phyloP scores from a whole-genome alignment of 2,113 vertebrate species.

The Semnornis frantzii region DNA sequence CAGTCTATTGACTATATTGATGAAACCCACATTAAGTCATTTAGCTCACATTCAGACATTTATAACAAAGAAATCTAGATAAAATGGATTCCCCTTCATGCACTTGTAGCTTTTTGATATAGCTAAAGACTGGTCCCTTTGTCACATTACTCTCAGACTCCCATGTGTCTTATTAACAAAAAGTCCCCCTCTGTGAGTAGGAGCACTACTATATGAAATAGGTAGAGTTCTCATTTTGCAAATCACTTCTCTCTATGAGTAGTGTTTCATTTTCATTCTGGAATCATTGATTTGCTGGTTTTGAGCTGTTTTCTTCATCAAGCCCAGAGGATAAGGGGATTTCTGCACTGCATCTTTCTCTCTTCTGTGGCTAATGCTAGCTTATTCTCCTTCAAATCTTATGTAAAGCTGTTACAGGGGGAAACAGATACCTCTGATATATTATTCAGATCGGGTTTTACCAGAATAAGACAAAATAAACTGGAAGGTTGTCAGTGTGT shows the following conservation, averaged over 20 bases:
- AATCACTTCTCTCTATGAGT: neutral
- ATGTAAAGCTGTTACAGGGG: conserved; percentile 4
- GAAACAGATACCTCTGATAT: neutral
- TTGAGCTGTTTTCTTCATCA: neutral
- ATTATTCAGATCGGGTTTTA: neutral
- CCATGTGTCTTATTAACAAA: neutral
- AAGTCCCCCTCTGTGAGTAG: neutral
- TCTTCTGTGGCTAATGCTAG: neutral
- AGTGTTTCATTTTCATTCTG: conserved; percentile 17
- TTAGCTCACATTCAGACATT: neutral
- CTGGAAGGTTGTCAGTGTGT: conserved; percentile 4
- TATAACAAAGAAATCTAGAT: neutral
- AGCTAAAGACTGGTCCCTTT: neutral
- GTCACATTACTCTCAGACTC: neutral
- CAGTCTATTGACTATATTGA: neutral
- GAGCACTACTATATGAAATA: neutral
- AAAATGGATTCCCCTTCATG: neutral
- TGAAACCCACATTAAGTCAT: neutral
- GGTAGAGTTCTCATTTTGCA: neutral
- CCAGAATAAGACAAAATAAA: conserved; percentile 19
- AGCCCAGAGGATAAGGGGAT: neutral
- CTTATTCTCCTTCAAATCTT: conserved; percentile 15
- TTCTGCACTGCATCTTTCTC: neutral
- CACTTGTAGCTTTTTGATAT: neutral
- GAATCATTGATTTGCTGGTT: conserved; percentile 28